Conservation (phyloP, 2,797 vertebrate species). For the Trachops cirrhosus region DNA sequence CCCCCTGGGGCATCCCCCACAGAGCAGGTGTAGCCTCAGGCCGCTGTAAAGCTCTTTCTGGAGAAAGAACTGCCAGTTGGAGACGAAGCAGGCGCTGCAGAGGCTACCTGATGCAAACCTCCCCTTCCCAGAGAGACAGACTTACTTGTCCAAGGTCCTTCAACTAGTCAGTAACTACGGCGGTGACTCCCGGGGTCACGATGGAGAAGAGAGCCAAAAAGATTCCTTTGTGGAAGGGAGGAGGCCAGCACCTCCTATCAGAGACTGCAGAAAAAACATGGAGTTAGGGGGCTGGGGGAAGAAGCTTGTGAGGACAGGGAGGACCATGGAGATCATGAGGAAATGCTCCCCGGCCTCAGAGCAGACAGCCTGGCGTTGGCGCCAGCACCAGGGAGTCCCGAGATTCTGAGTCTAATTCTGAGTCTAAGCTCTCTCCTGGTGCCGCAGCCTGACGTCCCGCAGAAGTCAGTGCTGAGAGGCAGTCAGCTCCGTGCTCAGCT, state of each 20-base stretch:
- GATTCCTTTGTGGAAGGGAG: neutral
- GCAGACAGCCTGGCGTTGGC: neutral
- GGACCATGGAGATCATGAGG: neutral
- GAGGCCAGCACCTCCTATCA: neutral
- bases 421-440: neutral
- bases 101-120: neutral
- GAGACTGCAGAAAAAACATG: neutral
- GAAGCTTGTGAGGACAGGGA: neutral
- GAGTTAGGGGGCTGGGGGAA: neutral
- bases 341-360: neutral
- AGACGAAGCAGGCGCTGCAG: neutral
- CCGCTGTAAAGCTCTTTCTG: neutral
- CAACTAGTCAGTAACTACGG: neutral
- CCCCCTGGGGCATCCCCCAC: neutral
- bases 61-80: neutral
- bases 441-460: no score
- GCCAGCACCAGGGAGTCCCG: neutral
- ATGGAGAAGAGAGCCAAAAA: neutral
- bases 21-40: neutral
- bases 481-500: no score
- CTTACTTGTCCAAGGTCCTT: neutral
- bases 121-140: neutral
- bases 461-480: neutral
- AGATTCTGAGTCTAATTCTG: neutral
- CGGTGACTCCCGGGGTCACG: neutral